Evolutionary conservation across 2,113 vertebrate genomes (phyloP), one percentile per base, ranked within the genome.

Genomic region (Scomber colias): DNA sequence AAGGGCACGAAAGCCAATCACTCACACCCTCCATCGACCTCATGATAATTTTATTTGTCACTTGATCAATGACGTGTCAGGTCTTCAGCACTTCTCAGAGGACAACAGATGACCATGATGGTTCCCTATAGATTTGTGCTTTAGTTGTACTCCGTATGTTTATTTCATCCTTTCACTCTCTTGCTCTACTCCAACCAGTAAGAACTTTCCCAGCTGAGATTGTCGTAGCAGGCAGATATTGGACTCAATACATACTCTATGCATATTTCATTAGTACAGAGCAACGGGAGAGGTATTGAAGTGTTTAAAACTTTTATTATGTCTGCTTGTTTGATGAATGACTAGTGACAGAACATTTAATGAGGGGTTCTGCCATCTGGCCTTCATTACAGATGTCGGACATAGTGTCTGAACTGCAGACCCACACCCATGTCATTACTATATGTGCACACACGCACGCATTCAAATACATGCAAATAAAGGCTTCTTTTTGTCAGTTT

Each of bases 291-390:
- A 88, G 31, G 53, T 24, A 57, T 0, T 78, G 83, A 71, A 76
- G 35, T 75, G 77, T 82, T 81, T 82, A 17, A 79, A 79, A 82
- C 53, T 50, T 81, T 70, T 68, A 87, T 71, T 79, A 85, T 65
- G 57, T 73, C 63, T 79, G 49, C 75, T 62, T 51, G 40, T 82
- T 81, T 90, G 84, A 89, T 86, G 49, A 84, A 91, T 83, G 87
- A 81, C 73, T 89, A 31, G 68, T 87, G 84, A 83, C 71, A 71
- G 62, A 71, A 21, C 27, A 59, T 82, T 83, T 86, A 86, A 90
- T 87, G 78, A 88, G 75, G 50, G 75, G 69, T 80, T 85, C 72
- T 75, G 63, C 67, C 21, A 72, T 48, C 19, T 75, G 30, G 73
- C 64, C 12, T 77, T 78, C 6, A 78, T 80, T 76, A 60, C 73